Base-by-base conservation (phyloP, 2,888 invertebrate genomes). In the Actias luna region DNA sequence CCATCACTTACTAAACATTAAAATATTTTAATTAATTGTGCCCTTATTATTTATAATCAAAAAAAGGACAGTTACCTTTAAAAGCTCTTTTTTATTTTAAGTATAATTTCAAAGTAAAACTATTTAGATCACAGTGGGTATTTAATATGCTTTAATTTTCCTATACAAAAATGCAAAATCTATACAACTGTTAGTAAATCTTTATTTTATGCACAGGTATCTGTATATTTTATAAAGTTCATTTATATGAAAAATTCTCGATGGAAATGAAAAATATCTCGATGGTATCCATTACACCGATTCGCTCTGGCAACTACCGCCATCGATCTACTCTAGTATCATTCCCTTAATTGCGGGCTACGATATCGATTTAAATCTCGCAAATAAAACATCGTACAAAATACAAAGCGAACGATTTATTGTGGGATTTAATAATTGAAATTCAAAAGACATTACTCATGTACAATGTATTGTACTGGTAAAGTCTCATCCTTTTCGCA, bases 381-480 rank as follows among this genome's bases (percentile, higher is more conserved):
- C 66, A 66, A 67, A 73, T 78, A 81, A 79, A 79, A 72, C 68
- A 79, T 75, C 68, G 69, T 70, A 31, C 68, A 68, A 75, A 74
- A 76, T 64, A 73, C 71, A 71, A 67, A 70, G 65, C 64, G 62
- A 65, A 75, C 68, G 75, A 84, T 85, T 84, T 84, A 84, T 82
- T 72, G 70, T 71, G 70, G 75, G 73, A 78, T 79, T 78, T 76
- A 77, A 80, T 85, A 85, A 85, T 86, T 85, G 82, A 84, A 84
- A 81, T 75, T 74, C 78, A 74, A 58, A 62, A 62, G 42, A 58
- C 52, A 61, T 61, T 61, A 58, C 58, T 62, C 57, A 42, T 76
- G 68, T 70, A 72, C 72, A 55, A 29, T 55, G 74, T 74, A 76
- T 33, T 64, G 68, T 67, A 62, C 39, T n/a, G 29, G 42, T 55